Conservation (phyloP, 2,888 invertebrate species). For the Mythimna impura region DNA sequence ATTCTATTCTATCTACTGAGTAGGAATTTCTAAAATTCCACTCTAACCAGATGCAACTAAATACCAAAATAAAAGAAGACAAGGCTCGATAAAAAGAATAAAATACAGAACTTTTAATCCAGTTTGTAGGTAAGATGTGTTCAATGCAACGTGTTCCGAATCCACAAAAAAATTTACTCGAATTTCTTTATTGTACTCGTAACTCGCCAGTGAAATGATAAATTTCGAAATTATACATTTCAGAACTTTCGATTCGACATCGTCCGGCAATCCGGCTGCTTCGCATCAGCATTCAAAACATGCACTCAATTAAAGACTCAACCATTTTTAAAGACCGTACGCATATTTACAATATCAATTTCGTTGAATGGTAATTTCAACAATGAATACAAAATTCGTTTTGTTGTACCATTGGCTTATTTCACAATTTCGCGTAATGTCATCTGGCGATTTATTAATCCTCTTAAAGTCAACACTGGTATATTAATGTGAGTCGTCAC, state of each 20-base stretch:
- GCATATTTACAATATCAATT: slow-evolving; percentile 57
- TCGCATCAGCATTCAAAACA: slow-evolving; percentile 45
- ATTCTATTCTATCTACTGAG: too few relatives aligned
- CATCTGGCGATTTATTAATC: slow-evolving; percentile 55
- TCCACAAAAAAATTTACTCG: background rate
- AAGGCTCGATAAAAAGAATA: too few relatives aligned
- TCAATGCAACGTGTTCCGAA: background rate
- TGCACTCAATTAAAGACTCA: slow-evolving; percentile 58
- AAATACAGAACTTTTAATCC: background rate
- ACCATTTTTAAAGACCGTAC: slow-evolving; percentile 42
- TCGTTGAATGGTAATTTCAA: slow-evolving; percentile 39
- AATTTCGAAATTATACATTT: slow-evolving; percentile 33
- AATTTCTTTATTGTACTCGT: background rate
- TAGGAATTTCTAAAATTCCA: too few relatives aligned
- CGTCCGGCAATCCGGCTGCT: slow-evolving; percentile 4
- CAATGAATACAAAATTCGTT: slow-evolving; percentile 51
- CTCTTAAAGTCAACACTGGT: slow-evolving; percentile 40
- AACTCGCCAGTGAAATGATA: slow-evolving; percentile 5
- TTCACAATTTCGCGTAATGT: slow-evolving; percentile 42
- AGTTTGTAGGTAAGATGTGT: too few relatives aligned
- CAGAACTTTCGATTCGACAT: slow-evolving; percentile 22
- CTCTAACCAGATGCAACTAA: too few relatives aligned
- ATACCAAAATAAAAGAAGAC: background rate
- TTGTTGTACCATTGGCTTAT: slow-evolving; percentile 48
- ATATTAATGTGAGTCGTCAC: slow-evolving; percentile 29